Base-by-base conservation (phyloP, 2,113 vertebrate species). In the Calidris pugnax region DNA sequence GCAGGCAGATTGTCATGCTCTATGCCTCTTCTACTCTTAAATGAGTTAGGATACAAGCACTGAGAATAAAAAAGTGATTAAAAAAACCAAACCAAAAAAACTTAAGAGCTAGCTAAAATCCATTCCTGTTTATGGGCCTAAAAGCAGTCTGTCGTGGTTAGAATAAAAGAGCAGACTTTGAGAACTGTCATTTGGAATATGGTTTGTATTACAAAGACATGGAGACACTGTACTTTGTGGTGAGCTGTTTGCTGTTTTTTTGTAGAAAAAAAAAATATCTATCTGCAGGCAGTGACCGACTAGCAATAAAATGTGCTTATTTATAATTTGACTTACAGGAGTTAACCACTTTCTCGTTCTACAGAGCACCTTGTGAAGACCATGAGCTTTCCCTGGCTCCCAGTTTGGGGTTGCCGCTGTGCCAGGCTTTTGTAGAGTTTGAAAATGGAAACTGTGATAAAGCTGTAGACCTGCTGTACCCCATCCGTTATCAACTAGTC, bases 361-460 rank as follows among this genome's bases (percentile, higher is more conserved):
- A 7, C 98, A 99, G 99, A 95, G 87, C 95, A 39, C 98, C 99
- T 1, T 84, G 37, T 32, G 98, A 99, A 83, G 99, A 99, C 89
- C 92, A 97, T 14, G 98, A 99, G 79, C 98, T 98, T 84, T 97
- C 97, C 55, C 72, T 99, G 89, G 98, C 98, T n/a, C 86, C 28
- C 12, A 28, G 89, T 0, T 1, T 99, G 39, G 99, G 99, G 27
- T 62, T 99, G 78, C 98, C 99, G 6, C 97, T 99, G 95, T 99
- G 99, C 97, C 98, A 98, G 97, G 99, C 99, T 39, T 95, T 99
- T 91, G 94, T 98, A 35, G 99, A 99, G 95, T 99, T 98, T 66
- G 96, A 99, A 87, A 96, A 96, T 9, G 98, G 99, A 41, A 98
- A 99, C 80, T 99, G 98, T 11, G 97, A 97, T 81, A 97, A 90